These are phyloP conservation scores for Phyllostomus hastatus DNA, from an alignment of 2,113 vertebrate species.

Conservation along the genomic window DNA sequence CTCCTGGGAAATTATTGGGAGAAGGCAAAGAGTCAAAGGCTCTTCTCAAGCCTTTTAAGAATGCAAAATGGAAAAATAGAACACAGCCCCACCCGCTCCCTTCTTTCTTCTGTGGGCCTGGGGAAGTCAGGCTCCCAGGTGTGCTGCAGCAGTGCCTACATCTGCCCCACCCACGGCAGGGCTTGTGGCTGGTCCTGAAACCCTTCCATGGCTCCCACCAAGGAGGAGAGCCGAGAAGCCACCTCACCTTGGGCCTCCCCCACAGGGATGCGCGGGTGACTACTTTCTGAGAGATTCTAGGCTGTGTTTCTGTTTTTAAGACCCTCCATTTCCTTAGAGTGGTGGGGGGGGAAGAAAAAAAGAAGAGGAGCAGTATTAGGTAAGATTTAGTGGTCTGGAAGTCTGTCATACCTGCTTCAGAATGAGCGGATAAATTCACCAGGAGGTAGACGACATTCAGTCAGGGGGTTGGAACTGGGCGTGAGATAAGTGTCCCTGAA, in stretches of 20 bases:
- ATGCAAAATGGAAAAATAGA: background rate
- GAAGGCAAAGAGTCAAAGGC: background rate
- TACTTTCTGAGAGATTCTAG: background rate
- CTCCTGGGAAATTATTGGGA: background rate
- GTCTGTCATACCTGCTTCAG: background rate
- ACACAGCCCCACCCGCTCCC: fast-evolving
- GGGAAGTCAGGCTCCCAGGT: fast-evolving
- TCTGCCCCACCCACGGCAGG: fast-evolving
- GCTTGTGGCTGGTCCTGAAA: fast-evolving
- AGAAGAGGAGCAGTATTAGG: background rate
- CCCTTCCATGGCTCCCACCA: too few species aligned
- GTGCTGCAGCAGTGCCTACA: background rate
- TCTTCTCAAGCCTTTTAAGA: background rate
- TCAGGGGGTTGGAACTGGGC: background rate
- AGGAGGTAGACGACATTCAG: background rate
- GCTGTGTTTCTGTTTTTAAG: background rate
- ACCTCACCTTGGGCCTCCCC: fast-evolving
- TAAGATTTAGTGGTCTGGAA: background rate
- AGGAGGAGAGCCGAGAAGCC: background rate
- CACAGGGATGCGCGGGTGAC: background rate
- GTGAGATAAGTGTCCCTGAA: background rate
- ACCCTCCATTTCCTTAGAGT: background rate
- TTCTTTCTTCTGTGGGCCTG: background rate
- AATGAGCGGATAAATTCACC: background rate
- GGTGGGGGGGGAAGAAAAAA: background rate